Percentiles rank a stretch among this genome's conserved stretches.
These are phyloP conservation scores for Lethenteron reissneri DNA, from an alignment of 2,113 vertebrate species.

Conservation along the genomic window DNA sequence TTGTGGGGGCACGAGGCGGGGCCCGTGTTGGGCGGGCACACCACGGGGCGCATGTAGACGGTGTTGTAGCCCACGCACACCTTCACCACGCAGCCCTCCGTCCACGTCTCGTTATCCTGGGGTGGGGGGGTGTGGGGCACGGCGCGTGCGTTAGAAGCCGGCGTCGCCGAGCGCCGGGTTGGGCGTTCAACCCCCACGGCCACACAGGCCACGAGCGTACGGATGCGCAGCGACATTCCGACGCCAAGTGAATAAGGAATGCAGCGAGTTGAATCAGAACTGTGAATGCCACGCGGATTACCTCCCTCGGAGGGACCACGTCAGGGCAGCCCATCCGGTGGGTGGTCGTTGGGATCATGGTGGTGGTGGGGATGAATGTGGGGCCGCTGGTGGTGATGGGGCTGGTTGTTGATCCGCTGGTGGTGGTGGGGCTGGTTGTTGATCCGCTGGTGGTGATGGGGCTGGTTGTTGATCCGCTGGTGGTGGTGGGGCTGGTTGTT, in stretches of 20 bases:
- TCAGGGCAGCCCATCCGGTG: background rate
- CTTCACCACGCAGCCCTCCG: background rate
- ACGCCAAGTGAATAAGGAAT: too few species aligned
- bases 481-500: background rate
- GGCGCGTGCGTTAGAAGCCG: too few species aligned
- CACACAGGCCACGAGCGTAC: too few species aligned
- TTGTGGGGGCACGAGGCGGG: background rate
- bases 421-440: background rate
- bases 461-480: background rate
- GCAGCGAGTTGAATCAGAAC: too few species aligned
- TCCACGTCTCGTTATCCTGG: background rate
- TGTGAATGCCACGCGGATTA: background rate
- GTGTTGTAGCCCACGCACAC: background rate
- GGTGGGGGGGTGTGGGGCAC: background rate
- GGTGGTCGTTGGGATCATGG: too few species aligned
- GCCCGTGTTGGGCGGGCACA: slow-evolving; percentile 4
- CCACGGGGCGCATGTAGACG: background rate
- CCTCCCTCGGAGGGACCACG: background rate
- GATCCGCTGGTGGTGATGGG: background rate
- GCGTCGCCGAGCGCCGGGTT: too few species aligned
- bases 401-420: background rate
- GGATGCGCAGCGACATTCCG: too few species aligned
- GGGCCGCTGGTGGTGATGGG: background rate
- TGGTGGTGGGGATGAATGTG: background rate
- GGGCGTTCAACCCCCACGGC: too few species aligned